Conservation (phyloP, 2,113 vertebrate genomes). For the Etia nguti region DNA sequence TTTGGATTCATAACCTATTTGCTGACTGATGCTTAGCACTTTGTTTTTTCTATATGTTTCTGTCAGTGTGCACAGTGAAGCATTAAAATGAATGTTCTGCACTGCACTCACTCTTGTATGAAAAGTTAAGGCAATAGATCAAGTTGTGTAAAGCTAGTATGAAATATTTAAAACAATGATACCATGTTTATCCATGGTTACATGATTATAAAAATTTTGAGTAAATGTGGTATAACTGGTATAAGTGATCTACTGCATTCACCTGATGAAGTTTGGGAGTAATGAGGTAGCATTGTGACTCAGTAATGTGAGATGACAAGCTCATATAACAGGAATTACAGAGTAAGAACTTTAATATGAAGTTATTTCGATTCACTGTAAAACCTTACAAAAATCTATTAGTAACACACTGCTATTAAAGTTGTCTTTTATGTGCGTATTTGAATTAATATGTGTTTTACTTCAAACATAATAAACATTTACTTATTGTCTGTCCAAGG, state of each 20-base stretch:
- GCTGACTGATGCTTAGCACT: background rate
- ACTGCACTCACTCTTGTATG: background rate
- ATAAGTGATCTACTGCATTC: background rate
- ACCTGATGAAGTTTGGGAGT: background rate
- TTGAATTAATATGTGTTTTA: background rate
- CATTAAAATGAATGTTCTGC: conserved; percentile 11
- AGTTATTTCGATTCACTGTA: background rate
- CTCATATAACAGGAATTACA: background rate
- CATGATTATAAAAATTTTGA: background rate
- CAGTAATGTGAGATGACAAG: background rate
- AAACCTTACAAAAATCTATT: background rate
- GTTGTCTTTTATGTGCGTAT: background rate
- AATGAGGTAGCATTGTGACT: background rate
- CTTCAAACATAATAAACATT: background rate
- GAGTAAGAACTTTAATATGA: background rate
- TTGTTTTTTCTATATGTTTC: background rate
- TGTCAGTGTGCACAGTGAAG: background rate
- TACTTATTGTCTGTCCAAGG: conserved; percentile 61
- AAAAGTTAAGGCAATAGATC: background rate
- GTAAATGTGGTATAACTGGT: background rate
- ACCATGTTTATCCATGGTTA: background rate
- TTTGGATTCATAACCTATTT: background rate
- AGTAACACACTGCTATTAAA: background rate
- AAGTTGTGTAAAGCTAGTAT: background rate
- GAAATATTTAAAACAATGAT: background rate